Percentiles rank a stretch among this genome's conserved stretches.
These are phyloP conservation scores for Morinoia aosen DNA, from an alignment of 2,888 invertebrate genomes.

Conservation along the genomic window DNA sequence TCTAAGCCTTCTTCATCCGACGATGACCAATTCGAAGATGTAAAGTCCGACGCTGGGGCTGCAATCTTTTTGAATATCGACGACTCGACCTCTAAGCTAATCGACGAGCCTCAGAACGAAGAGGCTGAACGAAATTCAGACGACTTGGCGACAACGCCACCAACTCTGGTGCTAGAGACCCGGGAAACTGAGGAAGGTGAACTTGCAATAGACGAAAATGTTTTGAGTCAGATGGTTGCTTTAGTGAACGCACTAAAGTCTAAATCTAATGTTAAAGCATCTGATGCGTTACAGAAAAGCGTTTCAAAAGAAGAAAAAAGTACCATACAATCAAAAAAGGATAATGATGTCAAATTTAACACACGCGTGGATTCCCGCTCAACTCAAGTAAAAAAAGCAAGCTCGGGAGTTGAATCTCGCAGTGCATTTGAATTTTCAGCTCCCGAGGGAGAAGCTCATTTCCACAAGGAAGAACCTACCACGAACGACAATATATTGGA, in stretches of 20 bases:
- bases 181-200: not conserved
- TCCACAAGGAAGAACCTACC: not conserved
- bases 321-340: not conserved
- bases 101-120: not conserved
- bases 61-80: not conserved
- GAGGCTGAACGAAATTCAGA: not conserved
- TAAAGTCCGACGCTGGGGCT: not conserved
- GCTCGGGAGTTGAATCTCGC: not conserved
- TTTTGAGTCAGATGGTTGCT: conserved; percentile 16
- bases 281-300: not conserved
- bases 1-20: not conserved
- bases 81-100: not conserved
- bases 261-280: not conserved
- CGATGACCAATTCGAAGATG: not conserved
- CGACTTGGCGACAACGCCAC: not conserved
- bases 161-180: not conserved
- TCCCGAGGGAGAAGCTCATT: not conserved
- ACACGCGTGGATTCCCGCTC: not conserved
- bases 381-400: not conserved
- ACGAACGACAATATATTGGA: not conserved
- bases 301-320: not conserved
- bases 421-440: not conserved
- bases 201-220: conserved; percentile 16
- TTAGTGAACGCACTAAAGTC: conserved; percentile 24
- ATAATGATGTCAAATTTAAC: not conserved